Evolutionary conservation across 2,113 vertebrate genomes (phyloP), one percentile per base, ranked within the genome.

Genomic region (Nycticebus coucang): DNA sequence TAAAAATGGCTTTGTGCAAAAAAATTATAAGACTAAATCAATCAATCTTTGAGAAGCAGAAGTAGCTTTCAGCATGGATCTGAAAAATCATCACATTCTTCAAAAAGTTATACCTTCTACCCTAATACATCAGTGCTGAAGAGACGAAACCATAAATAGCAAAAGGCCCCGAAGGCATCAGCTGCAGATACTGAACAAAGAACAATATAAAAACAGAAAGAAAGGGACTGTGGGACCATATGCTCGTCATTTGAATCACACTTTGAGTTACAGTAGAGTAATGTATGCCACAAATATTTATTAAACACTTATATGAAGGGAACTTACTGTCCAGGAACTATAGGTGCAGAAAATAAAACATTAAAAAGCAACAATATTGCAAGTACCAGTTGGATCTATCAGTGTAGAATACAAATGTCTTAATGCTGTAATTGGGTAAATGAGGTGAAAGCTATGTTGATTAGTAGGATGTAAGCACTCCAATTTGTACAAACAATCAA

Each of bases 91-190:
- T 85, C 53, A 85, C 4, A 57, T 69, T 93, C 53, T 89, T 95
- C 66, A 80, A 72, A 60, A 96, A 82, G 41, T 64, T 80, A 71
- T 45, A 4, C 7, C 50, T 64, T n/a, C 84, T 71, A 87, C 72
- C 68, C n/a, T n/a, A 66, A 78, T 80, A 93, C 24, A 92, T 87
- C 53, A 80, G 22, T 60, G 77, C 30, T 33, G 1, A 93, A 95
- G 75, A 93, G 59, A 92, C 45, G 92, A 95, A 35, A 62, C 24
- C 53, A 87, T 57, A 95, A 96, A 93, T 81, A 96, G 80, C 93
- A 94, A 91, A 94, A 84, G 28, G 17, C 26, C 74, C 96, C n/a
- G 10, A 85, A 89, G 92, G 71, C 64, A 84, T 53, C 59, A 87
- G 45, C 84, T 95, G 59, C 13, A 85, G 30, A 50, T 72, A 15